Evolutionary conservation across 2,797 vertebrate species (phyloP), one percentile per base, ranked within the genome.

Genomic region (Acropternis orthonyx): DNA sequence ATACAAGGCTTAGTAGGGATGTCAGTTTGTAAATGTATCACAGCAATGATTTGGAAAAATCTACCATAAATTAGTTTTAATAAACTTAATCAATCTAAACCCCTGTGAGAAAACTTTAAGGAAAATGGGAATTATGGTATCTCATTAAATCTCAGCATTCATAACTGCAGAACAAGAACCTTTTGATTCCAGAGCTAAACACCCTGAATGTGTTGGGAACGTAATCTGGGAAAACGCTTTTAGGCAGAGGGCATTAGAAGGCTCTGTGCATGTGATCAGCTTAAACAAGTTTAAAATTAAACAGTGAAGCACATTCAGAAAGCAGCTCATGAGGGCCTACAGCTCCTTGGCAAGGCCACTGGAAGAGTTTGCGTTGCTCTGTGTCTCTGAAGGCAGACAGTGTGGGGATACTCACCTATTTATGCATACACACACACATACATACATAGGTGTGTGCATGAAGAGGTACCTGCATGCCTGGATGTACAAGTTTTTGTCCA

Each of bases 171-270:
- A 92, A 96, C 96, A 97, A 94, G 84, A 76, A 18, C 68, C 92
- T 95, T 96, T 95, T 96, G 54, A 97, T 95, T 93, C 55, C 65
- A 71, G 52, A 75, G 43, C 83, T 92, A 78, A 96, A 85, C 80
- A 85, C 17, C 3, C 63, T 82, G 72, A 89, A 76, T 73, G 67
- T 52, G 66, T 67, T 55, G n/a, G 84, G 92, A 95, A 85, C 2
- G 1, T 96, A 95, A 93, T 93, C 93, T 95, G 92, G 78, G 93
- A 92, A 96, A 97, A 94, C 68, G 77, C 67, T 92, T 92, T 55
- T 41, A 89, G 88, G 74, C 32, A 92, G 91, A 77, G 54, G 69
- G 85, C 83, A 78, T 94, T 95, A 85, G 73, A 90, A 89, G 76
- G 68, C 86, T 73, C 76, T 68, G 26, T 2, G 39, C 93, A 94